Evolutionary conservation across 2,888 invertebrate genomes (phyloP), one percentile per base, ranked within the genome.

Genomic region (Ethmia dodecea): DNA sequence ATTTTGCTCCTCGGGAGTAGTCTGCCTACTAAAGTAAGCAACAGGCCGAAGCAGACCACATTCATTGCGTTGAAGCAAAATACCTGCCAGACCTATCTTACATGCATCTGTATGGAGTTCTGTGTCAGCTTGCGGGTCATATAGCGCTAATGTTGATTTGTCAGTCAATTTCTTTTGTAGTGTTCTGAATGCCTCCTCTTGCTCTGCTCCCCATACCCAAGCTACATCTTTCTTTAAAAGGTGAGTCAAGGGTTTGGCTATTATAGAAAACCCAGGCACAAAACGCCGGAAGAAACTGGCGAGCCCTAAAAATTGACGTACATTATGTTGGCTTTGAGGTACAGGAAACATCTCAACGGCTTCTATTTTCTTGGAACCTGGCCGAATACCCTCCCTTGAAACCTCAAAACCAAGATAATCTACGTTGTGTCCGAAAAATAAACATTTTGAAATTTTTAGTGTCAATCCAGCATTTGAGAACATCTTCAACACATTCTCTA

Each of bases 101-200:
- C 61, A 56, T 0, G 64, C 66, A 34, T 67, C 66, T 0, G 63
- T 65, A 28, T 68, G 63, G 1, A 62, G 33, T 27, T 62, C 55
- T 1, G 49, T 53, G 13, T 40, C 35, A 59, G 33, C 33, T 5
- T 28, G 12, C 13, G 28, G 28, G n/a, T 28, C 3, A 13, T 28
- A 28, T 2, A 28, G 10, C 6, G 28, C 28, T 0, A 28, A 13
- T 9, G 60, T 40, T 5, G 52, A 49, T 28, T 46, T 35, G 4
- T 28, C 26, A 0, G 32, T 30, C 1, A 64, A 33, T 3, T 18
- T 28, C 6, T 29, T 6, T 33, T 57, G 55, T 25, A 63, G 29
- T 2, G 14, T 20, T 0, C 34, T 8, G 25, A 61, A 49, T 2
- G 51, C 45, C 8, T 3, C 31, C 14, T 3, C 32, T 14, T 56